Percentiles rank a stretch among this genome's conserved stretches.
Conservation (phyloP, 1,140 invertebrate genomes). For the Adelges cooleyi region DNA sequence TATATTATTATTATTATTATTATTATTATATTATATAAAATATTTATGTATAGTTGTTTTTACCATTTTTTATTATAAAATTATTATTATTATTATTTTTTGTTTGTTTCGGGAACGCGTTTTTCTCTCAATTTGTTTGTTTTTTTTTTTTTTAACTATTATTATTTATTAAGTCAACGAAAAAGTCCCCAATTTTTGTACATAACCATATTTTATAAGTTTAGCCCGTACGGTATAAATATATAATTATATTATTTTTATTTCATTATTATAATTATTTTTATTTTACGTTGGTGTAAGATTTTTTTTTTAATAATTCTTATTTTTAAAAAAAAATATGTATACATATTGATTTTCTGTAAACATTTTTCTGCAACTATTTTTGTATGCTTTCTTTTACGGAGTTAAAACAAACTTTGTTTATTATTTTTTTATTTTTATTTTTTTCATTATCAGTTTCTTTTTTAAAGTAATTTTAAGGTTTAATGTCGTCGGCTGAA, state of each 20-base stretch:
- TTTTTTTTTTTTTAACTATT: conserved; percentile 24
- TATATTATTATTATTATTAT: neutral
- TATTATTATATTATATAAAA: neutral
- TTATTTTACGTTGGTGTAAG: neutral
- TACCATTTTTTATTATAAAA: conserved; percentile 9
- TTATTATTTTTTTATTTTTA: too few relatives aligned
- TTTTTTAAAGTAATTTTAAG: too few relatives aligned
- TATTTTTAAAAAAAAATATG: too few relatives aligned
- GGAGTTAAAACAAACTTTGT: too few relatives aligned
- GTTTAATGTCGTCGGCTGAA: too few relatives aligned
- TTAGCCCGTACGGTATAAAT: neutral
- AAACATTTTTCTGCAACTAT: too few relatives aligned
- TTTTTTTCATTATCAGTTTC: too few relatives aligned
- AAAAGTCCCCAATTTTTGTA: conserved; percentile 11
- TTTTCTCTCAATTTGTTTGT: neutral
- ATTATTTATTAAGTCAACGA: conserved; percentile 26
- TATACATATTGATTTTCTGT: too few relatives aligned
- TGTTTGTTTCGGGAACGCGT: conserved; percentile 4
- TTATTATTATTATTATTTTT: neutral
- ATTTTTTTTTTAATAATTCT: too few relatives aligned
- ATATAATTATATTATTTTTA: conserved; percentile 14
- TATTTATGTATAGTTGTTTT: conserved; percentile 8
- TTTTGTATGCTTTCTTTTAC: too few relatives aligned
- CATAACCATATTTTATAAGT: conserved; percentile 25
- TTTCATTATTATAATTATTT: conserved; percentile 6